phyloP scores from a whole-genome alignment of 2,888 invertebrate genomes.

The Cheilosia vernalis region DNA sequence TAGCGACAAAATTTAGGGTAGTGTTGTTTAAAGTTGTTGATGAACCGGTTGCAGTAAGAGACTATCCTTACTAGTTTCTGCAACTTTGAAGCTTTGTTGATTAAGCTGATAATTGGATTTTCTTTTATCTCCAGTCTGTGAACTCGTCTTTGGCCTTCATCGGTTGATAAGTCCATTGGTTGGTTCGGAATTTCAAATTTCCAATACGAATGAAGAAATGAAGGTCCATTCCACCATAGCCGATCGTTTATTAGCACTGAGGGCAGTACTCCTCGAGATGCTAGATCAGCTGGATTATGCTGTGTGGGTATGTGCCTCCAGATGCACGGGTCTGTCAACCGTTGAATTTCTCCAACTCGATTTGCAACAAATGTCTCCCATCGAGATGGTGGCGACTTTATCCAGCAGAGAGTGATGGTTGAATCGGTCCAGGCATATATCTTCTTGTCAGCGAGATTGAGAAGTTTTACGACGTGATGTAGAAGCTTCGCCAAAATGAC shows the following conservation, averaged over 20 bases:
- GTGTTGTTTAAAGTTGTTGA: background rate
- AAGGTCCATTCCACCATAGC: background rate
- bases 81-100: no score
- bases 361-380: constrained; percentile 60
- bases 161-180: no score
- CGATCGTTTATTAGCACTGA: background rate
- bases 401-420: constrained; percentile 63
- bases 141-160: no score
- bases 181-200: background rate
- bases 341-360: constrained; percentile 60
- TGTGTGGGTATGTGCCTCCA: constrained; percentile 64
- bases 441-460: background rate
- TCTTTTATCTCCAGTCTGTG: no score
- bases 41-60: no score
- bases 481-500: background rate
- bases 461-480: background rate
- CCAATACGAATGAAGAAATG: background rate
- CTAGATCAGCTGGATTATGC: constrained; percentile 67
- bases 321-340: constrained; percentile 11
- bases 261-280: constrained; percentile 41
- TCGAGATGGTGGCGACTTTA: constrained; percentile 23
- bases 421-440: constrained; percentile 43
- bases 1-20: constrained; percentile 1
- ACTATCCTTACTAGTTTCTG: no score
- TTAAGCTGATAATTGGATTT: no score